Evolutionary conservation across 2,113 vertebrate genomes (phyloP), one percentile per base, ranked within the genome.

Genomic region (Limanda limanda): DNA sequence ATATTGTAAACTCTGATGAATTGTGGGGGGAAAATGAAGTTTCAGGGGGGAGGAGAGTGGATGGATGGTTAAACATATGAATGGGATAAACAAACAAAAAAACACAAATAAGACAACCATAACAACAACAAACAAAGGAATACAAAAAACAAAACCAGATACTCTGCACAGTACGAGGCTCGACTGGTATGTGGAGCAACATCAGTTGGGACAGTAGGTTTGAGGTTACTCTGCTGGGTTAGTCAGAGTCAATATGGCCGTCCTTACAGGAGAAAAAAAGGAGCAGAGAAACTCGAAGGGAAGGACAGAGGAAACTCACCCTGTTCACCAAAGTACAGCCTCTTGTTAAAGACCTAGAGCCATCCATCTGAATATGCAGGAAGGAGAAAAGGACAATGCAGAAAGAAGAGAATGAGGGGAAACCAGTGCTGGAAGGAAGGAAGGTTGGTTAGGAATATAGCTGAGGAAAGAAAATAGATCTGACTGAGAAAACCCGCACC

Each of bases 1-100:
- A 93, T 92, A 94, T 79, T 93, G 92, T 56, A 93, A 82, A 90
- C 86, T 94, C 93, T 94, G 94, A 78, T 31, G 82, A 84, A 85
- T 82, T 81, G 86, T 82, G 35, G 61, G 56, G 20, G 5, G 56
- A 0, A 51, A 65, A 87, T 87, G 72, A 69, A 18, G 87, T 82
- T 78, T 86, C 69, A 56, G 68, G 56, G 40, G 58, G 59, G 61
- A 70, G 58, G 57, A 76, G 68, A 79, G 65, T 60, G 42, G 68
- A 51, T 71, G 73, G 84, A 77, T 69, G 77, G 71, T 17, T 76
- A 78, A 82, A 83, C 73, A 78, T 68, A 76, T 74, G 70, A 81
- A 86, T 81, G 81, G 67, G 84, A 86, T 57, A 83, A 90, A 91
- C 62, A 88, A 82, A 81, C 56, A 74, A 85, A 87, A 90, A 81